phyloP scores from a whole-genome alignment of 2,888 invertebrate genomes.

The Cryptocheilus praepositus region DNA sequence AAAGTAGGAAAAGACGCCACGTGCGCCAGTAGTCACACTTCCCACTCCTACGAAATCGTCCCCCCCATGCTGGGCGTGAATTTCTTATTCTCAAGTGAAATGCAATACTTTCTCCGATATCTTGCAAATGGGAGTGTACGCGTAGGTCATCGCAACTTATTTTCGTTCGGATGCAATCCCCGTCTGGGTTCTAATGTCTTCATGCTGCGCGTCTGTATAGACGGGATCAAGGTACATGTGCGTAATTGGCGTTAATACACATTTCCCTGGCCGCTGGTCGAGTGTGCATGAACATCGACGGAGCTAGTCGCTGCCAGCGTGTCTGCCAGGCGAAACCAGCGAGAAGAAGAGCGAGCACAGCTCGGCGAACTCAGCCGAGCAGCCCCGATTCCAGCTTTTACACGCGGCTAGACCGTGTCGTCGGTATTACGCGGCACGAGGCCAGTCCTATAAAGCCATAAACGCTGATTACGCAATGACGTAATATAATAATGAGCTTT shows the following conservation, averaged over 20 bases:
- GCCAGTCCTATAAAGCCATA: slow-evolving; percentile 46
- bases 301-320: slow-evolving; percentile 54
- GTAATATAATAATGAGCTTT: slow-evolving; percentile 54
- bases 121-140: too few relatives aligned
- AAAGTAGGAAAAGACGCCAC: too few relatives aligned
- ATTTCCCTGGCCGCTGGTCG: not conserved
- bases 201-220: not conserved
- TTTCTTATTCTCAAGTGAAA: too few relatives aligned
- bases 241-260: not conserved
- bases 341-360: slow-evolving; percentile 27
- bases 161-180: too few relatives aligned
- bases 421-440: slow-evolving; percentile 26
- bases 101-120: too few relatives aligned
- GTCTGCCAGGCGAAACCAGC: slow-evolving; percentile 46
- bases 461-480: slow-evolving; percentile 52
- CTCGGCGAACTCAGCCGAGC: not conserved
- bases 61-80: too few relatives aligned
- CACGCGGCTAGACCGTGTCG: slow-evolving; percentile 1
- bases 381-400: slow-evolving; percentile 5
- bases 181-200: too few relatives aligned
- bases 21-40: too few relatives aligned
- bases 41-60: too few relatives aligned
- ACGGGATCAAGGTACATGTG: slow-evolving; percentile 2
- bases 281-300: slow-evolving; percentile 12
- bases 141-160: too few relatives aligned